Conservation (phyloP, 1,140 invertebrate genomes). For the Thalassaphorura encarpata region DNA sequence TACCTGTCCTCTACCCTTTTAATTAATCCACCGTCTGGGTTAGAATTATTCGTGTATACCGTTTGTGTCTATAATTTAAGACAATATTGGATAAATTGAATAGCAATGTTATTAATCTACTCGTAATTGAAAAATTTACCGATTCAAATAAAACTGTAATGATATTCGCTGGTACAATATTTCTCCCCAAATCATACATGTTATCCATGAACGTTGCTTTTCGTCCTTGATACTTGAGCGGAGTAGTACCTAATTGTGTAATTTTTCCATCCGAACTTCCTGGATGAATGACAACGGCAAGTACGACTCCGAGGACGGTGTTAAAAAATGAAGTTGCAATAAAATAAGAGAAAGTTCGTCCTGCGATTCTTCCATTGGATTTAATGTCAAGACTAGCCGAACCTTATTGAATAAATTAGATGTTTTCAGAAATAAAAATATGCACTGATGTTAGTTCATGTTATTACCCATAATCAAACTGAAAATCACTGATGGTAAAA, state of each 20-base stretch:
- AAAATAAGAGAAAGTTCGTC: slow-evolving; percentile 66
- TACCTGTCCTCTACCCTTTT: too few relatives aligned
- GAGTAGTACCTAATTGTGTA: slow-evolving; percentile 31
- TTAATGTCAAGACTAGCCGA: slow-evolving; percentile 71
- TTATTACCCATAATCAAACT: slow-evolving; percentile 63
- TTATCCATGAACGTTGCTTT: slow-evolving; percentile 64
- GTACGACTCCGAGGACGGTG: slow-evolving; percentile 59
- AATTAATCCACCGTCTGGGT: too few relatives aligned
- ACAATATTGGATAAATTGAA: too few relatives aligned
- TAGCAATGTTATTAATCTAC: too few relatives aligned
- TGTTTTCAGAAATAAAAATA: background rate
- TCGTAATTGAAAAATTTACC: too few relatives aligned
- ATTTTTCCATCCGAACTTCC: slow-evolving; percentile 44
- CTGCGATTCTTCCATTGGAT: slow-evolving; percentile 71
- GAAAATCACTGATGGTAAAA: slow-evolving; percentile 74
- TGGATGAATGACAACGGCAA: slow-evolving; percentile 64
- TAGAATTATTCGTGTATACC: too few relatives aligned
- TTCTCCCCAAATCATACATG: slow-evolving; percentile 71
- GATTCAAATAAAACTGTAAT: slow-evolving; percentile 77
- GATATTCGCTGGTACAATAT: slow-evolving; percentile 77
- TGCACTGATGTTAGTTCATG: background rate
- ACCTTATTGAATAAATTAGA: slow-evolving; percentile 40
- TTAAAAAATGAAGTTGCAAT: slow-evolving; percentile 67
- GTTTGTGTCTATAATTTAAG: too few relatives aligned
- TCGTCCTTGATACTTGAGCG: slow-evolving; percentile 37